Percentiles rank a stretch among this genome's conserved stretches.
These are phyloP conservation scores for Trachymyrmex cornetzi DNA, from an alignment of 1,140 invertebrate species.

Conservation along the genomic window DNA sequence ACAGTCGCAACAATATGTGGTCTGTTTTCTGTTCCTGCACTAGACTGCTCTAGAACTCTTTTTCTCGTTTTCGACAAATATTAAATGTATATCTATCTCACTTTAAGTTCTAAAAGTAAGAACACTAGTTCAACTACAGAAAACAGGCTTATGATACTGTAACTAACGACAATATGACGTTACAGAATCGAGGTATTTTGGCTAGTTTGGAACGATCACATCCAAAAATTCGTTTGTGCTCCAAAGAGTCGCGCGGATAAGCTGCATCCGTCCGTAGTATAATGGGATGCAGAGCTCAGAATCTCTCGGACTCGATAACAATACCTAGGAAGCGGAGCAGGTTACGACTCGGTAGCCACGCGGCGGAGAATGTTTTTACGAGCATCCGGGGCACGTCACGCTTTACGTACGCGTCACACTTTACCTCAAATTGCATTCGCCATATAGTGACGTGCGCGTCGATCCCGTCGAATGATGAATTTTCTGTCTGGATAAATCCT, in stretches of 20 bases:
- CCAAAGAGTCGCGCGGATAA: background rate
- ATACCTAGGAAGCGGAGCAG: constrained; percentile 76
- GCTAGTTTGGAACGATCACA: background rate
- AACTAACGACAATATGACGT: too few species aligned
- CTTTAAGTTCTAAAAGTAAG: too few species aligned
- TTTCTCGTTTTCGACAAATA: too few species aligned
- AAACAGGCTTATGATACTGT: too few species aligned
- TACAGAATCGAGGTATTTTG: too few species aligned
- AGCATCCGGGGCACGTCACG: constrained; percentile 69
- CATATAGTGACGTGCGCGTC: background rate
- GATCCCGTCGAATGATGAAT: constrained; percentile 17
- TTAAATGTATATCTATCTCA: too few species aligned
- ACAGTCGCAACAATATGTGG: too few species aligned
- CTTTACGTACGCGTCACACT: constrained; percentile 65
- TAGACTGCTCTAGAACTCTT: too few species aligned
- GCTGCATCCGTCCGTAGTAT: background rate
- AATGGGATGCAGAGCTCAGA: constrained; percentile 61
- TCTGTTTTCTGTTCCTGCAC: too few species aligned
- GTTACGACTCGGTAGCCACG: constrained; percentile 75
- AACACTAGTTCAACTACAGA: too few species aligned
- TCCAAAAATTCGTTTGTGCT: background rate
- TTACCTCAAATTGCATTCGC: constrained; percentile 59
- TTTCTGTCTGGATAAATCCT: constrained; percentile 20
- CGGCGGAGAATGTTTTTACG: constrained; percentile 68
- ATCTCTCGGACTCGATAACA: constrained; percentile 68